Base-by-base conservation (phyloP, 2,888 invertebrate genomes). In the Cheilosia grossa region DNA sequence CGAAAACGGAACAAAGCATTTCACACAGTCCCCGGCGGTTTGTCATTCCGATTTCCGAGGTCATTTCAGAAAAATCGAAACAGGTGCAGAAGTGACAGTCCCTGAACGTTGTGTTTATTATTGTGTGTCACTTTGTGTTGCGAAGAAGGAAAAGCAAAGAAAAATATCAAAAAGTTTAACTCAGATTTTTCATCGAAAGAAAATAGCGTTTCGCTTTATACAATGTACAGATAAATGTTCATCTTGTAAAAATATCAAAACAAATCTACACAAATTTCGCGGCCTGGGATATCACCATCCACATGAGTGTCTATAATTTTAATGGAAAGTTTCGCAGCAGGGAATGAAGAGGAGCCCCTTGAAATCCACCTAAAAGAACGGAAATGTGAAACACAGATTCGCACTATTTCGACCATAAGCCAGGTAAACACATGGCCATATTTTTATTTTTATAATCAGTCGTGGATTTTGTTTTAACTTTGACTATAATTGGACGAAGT, bases 351-450 rank as follows among this genome's bases (percentile, higher is more conserved):
- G 73, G 70, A 75, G 54, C 54, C 79, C 61, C 59, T 54, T 53
- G 74, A 75, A 70, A 75, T 67, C 58, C 69, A 53, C 63, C 17
- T 79, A 83, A 74, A 83, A 61, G 70, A 70, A 53, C 67, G 73
- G 73, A 79, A 72, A 79, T 86, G 74, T 82, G 83, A 75, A 40
- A 67, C 75, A 24, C 67, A 92, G 92, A 88, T 91, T 91, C 44
- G 92, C 93, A 74, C 72, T 27, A 66, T 63, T 67, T 64, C 59
- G 56, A 72, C 58, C 30, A 69, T 63, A 73, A 64, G 30, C 58
- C 86, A 86, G 86, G 86, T 86, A 86, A 66, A 77, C 72, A 72
- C 70, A 63, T 81, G 72, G 42, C 61, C 33, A 44, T 37, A 40
- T 51, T 19, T 24, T 59, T 44, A 73, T 64, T 53, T 37, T 37